Percentiles rank a stretch among this genome's conserved stretches.
Evolutionary conservation across 1,140 invertebrate genomes (phyloP).

Genomic region (Luehdorfia chinensis): DNA sequence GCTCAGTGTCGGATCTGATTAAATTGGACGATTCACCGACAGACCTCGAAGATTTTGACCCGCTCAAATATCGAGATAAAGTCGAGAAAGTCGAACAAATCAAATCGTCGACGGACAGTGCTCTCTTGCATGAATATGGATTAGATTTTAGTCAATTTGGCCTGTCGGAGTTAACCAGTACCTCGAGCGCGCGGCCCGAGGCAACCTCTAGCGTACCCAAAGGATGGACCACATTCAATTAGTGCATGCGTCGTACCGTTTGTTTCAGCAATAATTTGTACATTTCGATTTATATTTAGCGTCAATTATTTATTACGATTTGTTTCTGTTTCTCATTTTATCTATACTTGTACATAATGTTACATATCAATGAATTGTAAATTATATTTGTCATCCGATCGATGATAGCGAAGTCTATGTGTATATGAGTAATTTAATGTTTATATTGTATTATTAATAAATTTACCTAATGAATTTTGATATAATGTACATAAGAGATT

Average conservation of each 20-base stretch:
- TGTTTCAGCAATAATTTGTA: conserved; percentile 11
- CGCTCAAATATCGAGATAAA: conserved; percentile 59
- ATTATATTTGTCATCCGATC: conserved; percentile 30
- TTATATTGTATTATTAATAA: neutral
- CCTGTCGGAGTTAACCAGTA: conserved; percentile 43
- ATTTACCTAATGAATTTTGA: neutral
- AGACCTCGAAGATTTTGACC: conserved; percentile 64
- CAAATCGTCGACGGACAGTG: conserved; percentile 67
- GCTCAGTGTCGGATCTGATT: conserved; percentile 64
- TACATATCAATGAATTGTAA: conserved; percentile 61
- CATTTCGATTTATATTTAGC: conserved; percentile 24
- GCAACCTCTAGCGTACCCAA: conserved; percentile 42
- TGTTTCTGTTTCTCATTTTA: conserved; percentile 19
- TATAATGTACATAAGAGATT: conserved; percentile 1
- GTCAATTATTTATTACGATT: conserved; percentile 30
- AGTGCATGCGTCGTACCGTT: conserved; percentile 20
- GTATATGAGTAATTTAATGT: neutral
- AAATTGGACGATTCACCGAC: conserved; percentile 66
- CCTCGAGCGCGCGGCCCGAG: conserved; percentile 39
- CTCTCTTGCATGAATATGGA: conserved; percentile 77
- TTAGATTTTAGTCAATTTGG: conserved; percentile 75
- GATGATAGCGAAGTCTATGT: conserved; percentile 13
- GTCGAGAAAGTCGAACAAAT: conserved; percentile 45
- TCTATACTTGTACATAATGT: conserved; percentile 54
- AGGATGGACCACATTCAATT: conserved; percentile 68